Evolutionary conservation across 2,797 vertebrate species (phyloP).

Genomic region (Arnoldichthys spilopterus): DNA sequence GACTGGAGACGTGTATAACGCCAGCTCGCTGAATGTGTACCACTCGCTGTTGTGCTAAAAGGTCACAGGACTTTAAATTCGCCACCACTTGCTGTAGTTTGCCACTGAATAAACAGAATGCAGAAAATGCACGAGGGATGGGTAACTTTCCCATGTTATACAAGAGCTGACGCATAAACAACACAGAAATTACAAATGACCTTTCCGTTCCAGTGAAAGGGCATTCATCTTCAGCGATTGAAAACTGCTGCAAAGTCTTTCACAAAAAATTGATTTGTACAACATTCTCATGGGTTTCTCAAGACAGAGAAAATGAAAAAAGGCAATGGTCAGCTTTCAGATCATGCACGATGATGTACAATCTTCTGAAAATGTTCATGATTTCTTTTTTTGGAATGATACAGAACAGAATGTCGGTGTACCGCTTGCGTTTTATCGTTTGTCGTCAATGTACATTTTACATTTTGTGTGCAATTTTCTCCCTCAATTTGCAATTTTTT

Average conservation of each 20-base stretch:
- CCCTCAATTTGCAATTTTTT: constrained; percentile 17
- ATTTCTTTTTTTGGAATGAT: constrained; percentile 37
- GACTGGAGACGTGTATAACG: not conserved
- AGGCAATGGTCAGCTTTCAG: constrained; percentile 39
- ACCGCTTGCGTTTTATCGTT: constrained; percentile 11
- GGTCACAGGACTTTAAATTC: constrained; percentile 9
- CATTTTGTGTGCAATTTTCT: constrained; percentile 1
- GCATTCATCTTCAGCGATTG: not conserved
- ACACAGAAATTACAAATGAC: not conserved
- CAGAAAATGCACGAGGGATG: not conserved
- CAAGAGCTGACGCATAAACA: not conserved
- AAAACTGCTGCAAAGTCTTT: constrained; percentile 12
- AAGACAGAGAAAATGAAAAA: constrained; percentile 39
- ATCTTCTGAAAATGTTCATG: not conserved
- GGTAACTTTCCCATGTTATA: not conserved
- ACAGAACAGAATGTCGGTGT: constrained; percentile 2
- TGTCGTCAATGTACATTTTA: not conserved
- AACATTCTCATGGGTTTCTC: constrained; percentile 37
- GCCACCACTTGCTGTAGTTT: constrained; percentile 16
- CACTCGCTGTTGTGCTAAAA: constrained; percentile 20
- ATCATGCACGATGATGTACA: constrained; percentile 23
- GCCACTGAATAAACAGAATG: constrained; percentile 1
- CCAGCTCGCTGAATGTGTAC: not conserved
- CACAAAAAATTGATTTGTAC: constrained; percentile 13
- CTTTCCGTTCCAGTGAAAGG: constrained; percentile 12